These are phyloP conservation scores for Scolopax mira DNA, from an alignment of 2,113 vertebrate genomes.

Conservation along the genomic window DNA sequence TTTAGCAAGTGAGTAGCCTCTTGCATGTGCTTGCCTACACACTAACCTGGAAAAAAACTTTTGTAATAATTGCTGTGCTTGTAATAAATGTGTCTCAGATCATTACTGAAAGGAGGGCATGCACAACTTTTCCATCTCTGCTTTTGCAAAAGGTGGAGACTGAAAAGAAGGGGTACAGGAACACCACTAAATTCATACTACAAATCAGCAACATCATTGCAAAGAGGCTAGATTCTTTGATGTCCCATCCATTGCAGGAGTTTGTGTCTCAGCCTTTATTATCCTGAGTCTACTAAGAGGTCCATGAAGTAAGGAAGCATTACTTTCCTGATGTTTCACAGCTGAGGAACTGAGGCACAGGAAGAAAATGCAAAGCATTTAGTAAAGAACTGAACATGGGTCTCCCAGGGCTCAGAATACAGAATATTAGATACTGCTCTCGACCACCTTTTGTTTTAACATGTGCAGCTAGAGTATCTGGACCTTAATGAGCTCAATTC, in stretches of 20 bases:
- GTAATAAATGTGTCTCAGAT: neutral
- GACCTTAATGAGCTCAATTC: neutral
- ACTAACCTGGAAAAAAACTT: neutral
- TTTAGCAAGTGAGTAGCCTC: neutral
- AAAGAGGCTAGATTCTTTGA: neutral
- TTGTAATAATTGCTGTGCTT: neutral
- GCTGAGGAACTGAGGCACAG: neutral
- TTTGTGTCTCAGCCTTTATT: neutral
- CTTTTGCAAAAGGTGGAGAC: neutral
- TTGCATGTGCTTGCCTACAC: neutral
- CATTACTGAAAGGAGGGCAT: neutral
- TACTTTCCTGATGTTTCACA: neutral
- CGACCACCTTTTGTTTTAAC: neutral
- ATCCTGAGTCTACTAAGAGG: neutral
- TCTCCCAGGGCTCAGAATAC: neutral
- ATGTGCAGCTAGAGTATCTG: neutral
- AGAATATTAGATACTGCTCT: neutral
- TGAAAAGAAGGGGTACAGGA: neutral
- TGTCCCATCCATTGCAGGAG: neutral
- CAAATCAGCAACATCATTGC: neutral
- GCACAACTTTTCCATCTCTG: neutral
- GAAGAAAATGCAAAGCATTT: neutral
- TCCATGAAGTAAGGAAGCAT: neutral
- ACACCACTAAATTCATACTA: neutral
- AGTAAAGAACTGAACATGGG: neutral